phyloP scores from a whole-genome alignment of 2,113 vertebrate genomes.

The Rhea pennata region DNA sequence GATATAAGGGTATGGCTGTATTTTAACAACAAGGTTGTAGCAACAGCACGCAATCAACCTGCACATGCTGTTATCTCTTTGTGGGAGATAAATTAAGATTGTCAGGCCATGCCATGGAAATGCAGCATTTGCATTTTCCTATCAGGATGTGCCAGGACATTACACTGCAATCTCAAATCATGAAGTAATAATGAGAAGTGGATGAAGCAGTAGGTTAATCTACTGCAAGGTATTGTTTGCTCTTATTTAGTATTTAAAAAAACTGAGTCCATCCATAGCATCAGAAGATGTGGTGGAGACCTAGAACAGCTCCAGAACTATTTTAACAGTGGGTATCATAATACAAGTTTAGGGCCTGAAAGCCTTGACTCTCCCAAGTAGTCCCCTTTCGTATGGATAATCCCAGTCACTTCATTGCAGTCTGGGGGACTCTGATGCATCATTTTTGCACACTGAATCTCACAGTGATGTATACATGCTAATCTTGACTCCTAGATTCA shows the following conservation, averaged over 20 bases:
- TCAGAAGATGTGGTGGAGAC: background rate
- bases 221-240: background rate
- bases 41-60: background rate
- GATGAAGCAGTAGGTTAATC: background rate
- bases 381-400: background rate
- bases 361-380: background rate
- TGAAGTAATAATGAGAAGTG: background rate
- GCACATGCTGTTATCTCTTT: background rate
- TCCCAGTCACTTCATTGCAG: accelerated
- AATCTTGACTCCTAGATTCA: background rate
- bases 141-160: constrained; percentile 9
- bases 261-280: background rate
- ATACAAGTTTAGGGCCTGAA: background rate
- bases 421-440: background rate
- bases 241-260: background rate
- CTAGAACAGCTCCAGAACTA: background rate
- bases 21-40: background rate
- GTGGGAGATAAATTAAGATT: background rate
- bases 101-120: background rate
- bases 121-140: constrained; percentile 25
- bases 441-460: background rate
- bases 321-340: background rate
- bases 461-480: accelerated
- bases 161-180: background rate
- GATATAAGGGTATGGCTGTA: background rate